Evolutionary conservation across 2,113 vertebrate genomes (phyloP).

Genomic region (Lynx canadensis): DNA sequence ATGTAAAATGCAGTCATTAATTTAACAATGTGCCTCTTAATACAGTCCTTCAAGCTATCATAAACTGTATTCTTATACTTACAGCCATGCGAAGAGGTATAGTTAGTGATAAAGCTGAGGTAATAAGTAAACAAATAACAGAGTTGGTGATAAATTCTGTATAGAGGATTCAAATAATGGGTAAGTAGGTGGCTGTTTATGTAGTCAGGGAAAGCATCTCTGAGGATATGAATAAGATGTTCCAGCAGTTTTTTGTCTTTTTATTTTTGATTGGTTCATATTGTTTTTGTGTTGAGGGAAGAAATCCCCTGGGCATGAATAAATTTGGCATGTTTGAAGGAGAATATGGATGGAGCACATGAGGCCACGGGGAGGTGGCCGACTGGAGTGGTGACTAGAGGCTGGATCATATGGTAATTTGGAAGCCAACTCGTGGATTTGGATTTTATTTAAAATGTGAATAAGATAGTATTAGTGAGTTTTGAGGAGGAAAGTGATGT

Average conservation of each 20-base stretch:
- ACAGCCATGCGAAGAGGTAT: not conserved
- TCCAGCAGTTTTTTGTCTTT: not conserved
- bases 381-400: not conserved
- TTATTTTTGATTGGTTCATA: not conserved
- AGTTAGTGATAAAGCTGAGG: slow-evolving; percentile 7
- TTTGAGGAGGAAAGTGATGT: not conserved
- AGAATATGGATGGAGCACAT: not conserved
- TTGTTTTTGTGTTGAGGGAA: not conserved
- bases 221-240: not conserved
- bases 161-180: not conserved
- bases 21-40: not conserved
- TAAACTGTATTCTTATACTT: not conserved
- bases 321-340: not conserved
- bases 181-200: not conserved
- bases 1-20: not conserved
- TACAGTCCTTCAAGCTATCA: not conserved
- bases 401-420: not conserved
- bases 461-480: not conserved
- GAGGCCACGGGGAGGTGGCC: not conserved
- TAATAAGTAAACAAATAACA: not conserved
- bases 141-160: not conserved
- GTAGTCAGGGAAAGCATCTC: not conserved
- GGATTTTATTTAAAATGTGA: not conserved
- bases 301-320: not conserved
- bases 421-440: not conserved